phyloP scores from a whole-genome alignment of 2,113 vertebrate genomes.

The Bungarus multicinctus region DNA sequence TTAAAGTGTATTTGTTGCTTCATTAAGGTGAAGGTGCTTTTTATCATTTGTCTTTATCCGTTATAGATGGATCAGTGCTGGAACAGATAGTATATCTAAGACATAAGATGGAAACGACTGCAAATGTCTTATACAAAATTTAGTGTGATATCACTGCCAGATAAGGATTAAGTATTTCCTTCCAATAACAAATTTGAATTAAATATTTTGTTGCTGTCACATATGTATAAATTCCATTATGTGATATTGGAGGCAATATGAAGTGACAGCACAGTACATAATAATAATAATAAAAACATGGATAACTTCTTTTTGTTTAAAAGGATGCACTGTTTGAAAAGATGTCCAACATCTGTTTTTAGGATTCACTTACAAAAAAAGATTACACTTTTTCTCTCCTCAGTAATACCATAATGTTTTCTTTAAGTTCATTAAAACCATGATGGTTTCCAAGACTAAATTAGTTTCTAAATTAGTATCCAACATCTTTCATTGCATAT shows the following conservation, averaged over 20 bases:
- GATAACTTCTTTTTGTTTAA: neutral
- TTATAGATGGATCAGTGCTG: neutral
- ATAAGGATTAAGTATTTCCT: neutral
- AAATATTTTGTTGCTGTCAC: no score
- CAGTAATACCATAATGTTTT: neutral
- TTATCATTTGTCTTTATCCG: neutral
- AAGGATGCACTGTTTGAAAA: neutral
- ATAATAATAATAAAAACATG: neutral
- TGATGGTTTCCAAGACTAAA: neutral
- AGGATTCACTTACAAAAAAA: neutral
- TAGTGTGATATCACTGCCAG: neutral
- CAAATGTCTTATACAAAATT: neutral
- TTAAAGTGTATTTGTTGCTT: neutral
- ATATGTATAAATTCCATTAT: neutral
- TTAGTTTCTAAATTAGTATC: neutral
- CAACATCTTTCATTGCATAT: neutral
- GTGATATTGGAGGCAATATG: neutral
- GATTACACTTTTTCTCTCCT: neutral
- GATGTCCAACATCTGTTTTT: neutral
- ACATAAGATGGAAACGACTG: neutral
- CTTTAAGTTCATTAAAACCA: neutral
- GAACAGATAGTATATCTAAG: neutral
- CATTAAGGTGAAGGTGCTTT: neutral
- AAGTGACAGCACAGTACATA: neutral
- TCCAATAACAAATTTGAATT: neutral